Evolutionary conservation across 2,888 invertebrate genomes (phyloP).

Genomic region (Lochmaea crataegi): DNA sequence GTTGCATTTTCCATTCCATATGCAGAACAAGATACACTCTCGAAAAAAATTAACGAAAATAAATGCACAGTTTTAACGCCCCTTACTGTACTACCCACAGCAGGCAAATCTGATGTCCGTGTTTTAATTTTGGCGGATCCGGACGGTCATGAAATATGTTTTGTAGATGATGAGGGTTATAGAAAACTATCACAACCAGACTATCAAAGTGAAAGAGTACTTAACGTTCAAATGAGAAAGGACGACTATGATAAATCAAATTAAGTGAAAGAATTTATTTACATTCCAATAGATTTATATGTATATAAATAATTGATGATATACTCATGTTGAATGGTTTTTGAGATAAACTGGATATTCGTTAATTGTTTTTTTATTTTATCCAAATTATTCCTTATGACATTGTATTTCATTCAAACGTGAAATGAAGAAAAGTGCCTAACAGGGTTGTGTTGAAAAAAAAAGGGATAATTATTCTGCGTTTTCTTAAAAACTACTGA

Average conservation of each 20-base stretch:
- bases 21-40: conserved; percentile 80
- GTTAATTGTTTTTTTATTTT: background rate
- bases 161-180: conserved; percentile 97
- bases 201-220: conserved; percentile 80
- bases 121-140: conserved; percentile 98
- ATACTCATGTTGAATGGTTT: conserved; percentile 5
- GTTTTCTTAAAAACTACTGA: no score
- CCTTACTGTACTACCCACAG: conserved; percentile 92
- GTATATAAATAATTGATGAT: background rate
- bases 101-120: conserved; percentile 95
- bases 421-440: no score
- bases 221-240: conserved; percentile 80
- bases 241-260: conserved; percentile 68
- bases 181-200: conserved; percentile 88
- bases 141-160: conserved; percentile 97
- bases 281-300: background rate
- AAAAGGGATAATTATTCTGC: no score
- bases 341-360: background rate
- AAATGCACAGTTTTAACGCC: conserved; percentile 87
- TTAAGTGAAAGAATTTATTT: conserved; percentile 3
- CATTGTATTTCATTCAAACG: no score
- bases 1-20: conserved; percentile 93
- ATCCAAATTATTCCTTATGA: no score
- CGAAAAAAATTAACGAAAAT: conserved; percentile 77
- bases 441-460: no score